Evolutionary conservation across 2,113 vertebrate genomes (phyloP).

Genomic region (Bostrychus sinensis): DNA sequence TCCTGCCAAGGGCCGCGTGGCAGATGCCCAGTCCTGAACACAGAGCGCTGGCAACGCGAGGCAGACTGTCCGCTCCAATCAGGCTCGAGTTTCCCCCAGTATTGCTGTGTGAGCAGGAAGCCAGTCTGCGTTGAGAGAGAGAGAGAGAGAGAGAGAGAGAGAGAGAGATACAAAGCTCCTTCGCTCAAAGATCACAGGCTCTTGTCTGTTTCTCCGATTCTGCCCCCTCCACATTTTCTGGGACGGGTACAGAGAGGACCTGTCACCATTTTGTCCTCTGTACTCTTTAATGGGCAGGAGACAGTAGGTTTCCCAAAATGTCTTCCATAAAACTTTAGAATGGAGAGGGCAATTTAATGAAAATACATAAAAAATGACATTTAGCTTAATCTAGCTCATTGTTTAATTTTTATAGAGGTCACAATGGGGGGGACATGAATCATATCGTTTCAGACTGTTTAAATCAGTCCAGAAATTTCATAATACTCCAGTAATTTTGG

Average conservation of each 20-base stretch:
- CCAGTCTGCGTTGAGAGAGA: constrained; percentile 29
- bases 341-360: background rate
- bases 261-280: constrained; percentile 10
- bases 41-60: constrained; percentile 46
- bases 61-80: constrained; percentile 64
- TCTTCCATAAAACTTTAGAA: background rate
- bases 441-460: no score
- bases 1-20: constrained; percentile 47
- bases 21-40: constrained; percentile 41
- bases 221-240: constrained; percentile 45
- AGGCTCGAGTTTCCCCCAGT: constrained; percentile 56
- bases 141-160: background rate
- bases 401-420: no score
- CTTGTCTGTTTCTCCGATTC: constrained; percentile 44
- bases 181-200: constrained; percentile 46
- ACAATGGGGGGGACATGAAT: no score
- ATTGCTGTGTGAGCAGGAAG: constrained; percentile 61
- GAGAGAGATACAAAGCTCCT: constrained; percentile 46
- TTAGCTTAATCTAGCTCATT: background rate
- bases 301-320: background rate
- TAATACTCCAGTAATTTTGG: no score
- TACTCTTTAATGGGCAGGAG: background rate
- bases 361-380: background rate
- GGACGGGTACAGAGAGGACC: constrained; percentile 8
- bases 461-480: no score